Evolutionary conservation across 2,888 invertebrate species (phyloP).

Genomic region (Iselma pallidipennis): DNA sequence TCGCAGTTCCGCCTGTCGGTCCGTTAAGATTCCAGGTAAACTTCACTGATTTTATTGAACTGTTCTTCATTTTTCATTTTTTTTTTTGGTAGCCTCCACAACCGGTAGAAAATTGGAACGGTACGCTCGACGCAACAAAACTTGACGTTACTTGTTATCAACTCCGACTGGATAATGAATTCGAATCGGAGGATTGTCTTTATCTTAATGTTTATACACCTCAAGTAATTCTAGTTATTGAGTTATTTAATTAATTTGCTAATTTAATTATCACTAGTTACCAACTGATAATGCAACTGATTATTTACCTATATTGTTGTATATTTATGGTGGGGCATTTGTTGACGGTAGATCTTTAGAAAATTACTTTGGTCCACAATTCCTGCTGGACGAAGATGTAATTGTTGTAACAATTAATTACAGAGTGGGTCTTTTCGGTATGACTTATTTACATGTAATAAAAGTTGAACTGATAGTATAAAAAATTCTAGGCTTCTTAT

Average conservation of each 20-base stretch:
- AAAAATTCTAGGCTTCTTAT: constrained; percentile 35
- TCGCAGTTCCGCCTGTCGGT: constrained; percentile 38
- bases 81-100: constrained; percentile 9
- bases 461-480: too few relatives aligned
- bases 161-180: not conserved
- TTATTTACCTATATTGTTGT: constrained; percentile 17
- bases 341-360: not conserved
- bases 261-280: not conserved
- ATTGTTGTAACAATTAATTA: constrained; percentile 38
- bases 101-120: constrained; percentile 14
- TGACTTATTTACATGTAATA: constrained; percentile 23
- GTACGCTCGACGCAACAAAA: constrained; percentile 14
- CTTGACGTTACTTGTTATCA: constrained; percentile 24
- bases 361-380: constrained; percentile 26
- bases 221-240: constrained; percentile 8
- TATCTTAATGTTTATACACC: constrained; percentile 28
- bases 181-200: constrained; percentile 31
- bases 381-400: constrained; percentile 33
- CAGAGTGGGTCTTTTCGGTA: constrained; percentile 38
- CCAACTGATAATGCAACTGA: constrained; percentile 4
- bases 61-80: not conserved
- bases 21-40: constrained; percentile 38
- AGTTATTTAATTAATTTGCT: too few relatives aligned
- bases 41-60: too few relatives aligned
- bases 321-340: constrained; percentile 21